These are phyloP conservation scores for Tigriopus californicus DNA, from an alignment of 2,888 invertebrate species.

Conservation along the genomic window DNA sequence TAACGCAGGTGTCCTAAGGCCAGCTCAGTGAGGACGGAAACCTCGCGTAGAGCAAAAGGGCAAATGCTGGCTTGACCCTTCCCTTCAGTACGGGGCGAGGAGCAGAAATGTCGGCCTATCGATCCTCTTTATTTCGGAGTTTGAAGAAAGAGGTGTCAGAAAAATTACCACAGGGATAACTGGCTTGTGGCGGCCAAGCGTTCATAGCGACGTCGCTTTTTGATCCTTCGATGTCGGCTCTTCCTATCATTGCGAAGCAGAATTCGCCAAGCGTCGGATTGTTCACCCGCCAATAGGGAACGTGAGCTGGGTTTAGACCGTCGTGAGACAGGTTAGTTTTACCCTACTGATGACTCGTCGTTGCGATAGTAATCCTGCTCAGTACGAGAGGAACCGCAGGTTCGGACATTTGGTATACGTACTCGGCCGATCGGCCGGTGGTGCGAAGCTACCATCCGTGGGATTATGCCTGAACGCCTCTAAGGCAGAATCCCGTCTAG, in stretches of 20 bases:
- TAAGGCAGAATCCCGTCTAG: slow-evolving; percentile 41
- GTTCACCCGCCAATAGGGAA: slow-evolving; percentile 47
- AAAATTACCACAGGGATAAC: slow-evolving; percentile 32
- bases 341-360: slow-evolving; percentile 35
- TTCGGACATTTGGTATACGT: slow-evolving; percentile 41
- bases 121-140: slow-evolving; percentile 39
- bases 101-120: slow-evolving; percentile 30
- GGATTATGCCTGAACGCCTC: slow-evolving; percentile 38
- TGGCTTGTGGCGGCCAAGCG: slow-evolving; percentile 36
- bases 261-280: slow-evolving; percentile 51
- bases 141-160: slow-evolving; percentile 46
- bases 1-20: slow-evolving; percentile 45
- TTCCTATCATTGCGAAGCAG: slow-evolving; percentile 53
- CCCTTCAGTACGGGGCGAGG: slow-evolving; percentile 42
- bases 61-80: slow-evolving; percentile 46
- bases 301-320: slow-evolving; percentile 46
- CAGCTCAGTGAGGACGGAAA: slow-evolving; percentile 46
- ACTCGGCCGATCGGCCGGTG: slow-evolving; percentile 42
- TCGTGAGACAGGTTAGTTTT: slow-evolving; percentile 44
- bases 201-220: slow-evolving; percentile 46
- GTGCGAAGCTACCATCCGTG: slow-evolving; percentile 45
- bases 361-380: slow-evolving; percentile 38
- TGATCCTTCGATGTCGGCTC: slow-evolving; percentile 53
- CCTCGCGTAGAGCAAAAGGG: slow-evolving; percentile 49
- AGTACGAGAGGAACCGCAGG: slow-evolving; percentile 40